Conservation (phyloP, 2,113 vertebrate species). For the Mustelus asterias region DNA sequence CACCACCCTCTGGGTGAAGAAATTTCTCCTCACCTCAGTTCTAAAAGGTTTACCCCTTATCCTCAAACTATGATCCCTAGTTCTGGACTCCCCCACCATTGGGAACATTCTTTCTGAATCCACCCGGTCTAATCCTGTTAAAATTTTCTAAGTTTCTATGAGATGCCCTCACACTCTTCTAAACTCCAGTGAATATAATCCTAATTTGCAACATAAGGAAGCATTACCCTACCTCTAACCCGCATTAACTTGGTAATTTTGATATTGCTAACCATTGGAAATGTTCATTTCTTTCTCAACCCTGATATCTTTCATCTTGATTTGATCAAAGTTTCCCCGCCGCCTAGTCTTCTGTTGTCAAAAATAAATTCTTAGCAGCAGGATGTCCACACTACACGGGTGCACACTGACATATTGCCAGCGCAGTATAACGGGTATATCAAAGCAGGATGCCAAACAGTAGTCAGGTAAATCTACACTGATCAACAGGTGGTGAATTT, state of each 20-base stretch:
- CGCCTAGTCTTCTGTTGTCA: not conserved
- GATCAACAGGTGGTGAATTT: not conserved
- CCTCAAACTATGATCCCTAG: too few relatives aligned
- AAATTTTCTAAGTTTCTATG: too few relatives aligned
- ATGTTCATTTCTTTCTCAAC: not conserved
- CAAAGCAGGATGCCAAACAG: not conserved
- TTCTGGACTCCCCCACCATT: too few relatives aligned
- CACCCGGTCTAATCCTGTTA: too few relatives aligned
- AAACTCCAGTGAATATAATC: too few relatives aligned
- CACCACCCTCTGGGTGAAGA: too few relatives aligned
- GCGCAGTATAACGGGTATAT: not conserved
- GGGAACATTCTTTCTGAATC: too few relatives aligned
- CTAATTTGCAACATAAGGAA: not conserved
- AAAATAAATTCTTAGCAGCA: not conserved
- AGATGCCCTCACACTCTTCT: too few relatives aligned
- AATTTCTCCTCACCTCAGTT: too few relatives aligned
- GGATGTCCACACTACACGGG: not conserved
- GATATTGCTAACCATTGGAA: not conserved
- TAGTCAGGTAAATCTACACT: not conserved
- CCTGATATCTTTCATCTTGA: not conserved
- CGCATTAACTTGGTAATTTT: not conserved
- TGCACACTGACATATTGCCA: not conserved
- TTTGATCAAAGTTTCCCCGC: not conserved
- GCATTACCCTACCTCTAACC: not conserved
- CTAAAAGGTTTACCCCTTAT: too few relatives aligned